phyloP scores from a whole-genome alignment of 2,113 vertebrate genomes.

The Rhodinocichla rosea region DNA sequence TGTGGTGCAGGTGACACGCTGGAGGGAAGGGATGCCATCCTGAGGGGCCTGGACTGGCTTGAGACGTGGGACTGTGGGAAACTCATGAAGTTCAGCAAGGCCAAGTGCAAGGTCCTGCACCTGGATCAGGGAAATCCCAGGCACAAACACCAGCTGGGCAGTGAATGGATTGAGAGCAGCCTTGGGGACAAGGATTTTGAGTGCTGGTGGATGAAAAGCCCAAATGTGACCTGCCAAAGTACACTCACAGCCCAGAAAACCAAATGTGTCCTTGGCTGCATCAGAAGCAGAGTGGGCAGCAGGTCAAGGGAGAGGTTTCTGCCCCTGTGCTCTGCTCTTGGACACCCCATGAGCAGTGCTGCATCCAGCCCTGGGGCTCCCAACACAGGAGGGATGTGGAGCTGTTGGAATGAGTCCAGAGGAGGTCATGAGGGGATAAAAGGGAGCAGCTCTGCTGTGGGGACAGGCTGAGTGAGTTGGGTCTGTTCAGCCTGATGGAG shows the following conservation, averaged over 20 bases:
- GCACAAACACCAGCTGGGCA: neutral
- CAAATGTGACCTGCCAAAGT: neutral
- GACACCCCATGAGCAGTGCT: neutral
- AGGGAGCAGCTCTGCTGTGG: neutral
- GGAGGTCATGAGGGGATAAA: neutral
- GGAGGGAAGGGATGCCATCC: neutral
- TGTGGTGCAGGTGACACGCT: neutral
- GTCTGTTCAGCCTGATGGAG: neutral
- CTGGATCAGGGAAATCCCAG: neutral
- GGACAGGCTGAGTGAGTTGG: neutral
- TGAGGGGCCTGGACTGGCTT: neutral
- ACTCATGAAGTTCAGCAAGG: neutral
- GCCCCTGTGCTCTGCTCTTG: neutral
- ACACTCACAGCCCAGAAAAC: fast-evolving
- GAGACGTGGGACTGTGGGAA: neutral
- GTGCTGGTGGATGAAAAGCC: neutral
- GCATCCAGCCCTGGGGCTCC: neutral
- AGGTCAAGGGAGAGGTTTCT: neutral
- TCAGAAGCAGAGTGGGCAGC: neutral
- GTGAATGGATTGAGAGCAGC: neutral
- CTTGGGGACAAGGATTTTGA: neutral
- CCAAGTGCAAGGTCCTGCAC: neutral
- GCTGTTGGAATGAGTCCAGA: neutral
- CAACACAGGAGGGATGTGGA: neutral
- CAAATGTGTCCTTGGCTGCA: neutral